Evolutionary conservation across 2,797 vertebrate genomes (phyloP).

Genomic region (Cirrhinus molitorella): DNA sequence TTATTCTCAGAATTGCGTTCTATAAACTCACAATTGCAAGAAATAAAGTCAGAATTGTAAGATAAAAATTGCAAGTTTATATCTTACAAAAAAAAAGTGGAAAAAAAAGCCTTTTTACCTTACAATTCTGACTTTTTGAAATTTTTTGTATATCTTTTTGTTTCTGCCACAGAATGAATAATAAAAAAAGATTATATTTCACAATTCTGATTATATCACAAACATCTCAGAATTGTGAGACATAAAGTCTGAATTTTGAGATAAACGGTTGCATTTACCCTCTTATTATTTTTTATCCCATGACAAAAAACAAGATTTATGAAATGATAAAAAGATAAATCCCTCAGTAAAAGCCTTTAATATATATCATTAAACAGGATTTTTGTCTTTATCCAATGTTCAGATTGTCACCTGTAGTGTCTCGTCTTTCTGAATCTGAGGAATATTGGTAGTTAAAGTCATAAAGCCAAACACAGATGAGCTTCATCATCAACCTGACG

Average conservation of each 20-base stretch:
- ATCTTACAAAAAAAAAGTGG: no score
- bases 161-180: no score
- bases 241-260: no score
- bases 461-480: neutral
- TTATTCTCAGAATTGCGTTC: no score
- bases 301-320: fast-evolving
- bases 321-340: neutral
- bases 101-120: no score
- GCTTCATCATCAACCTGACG: neutral
- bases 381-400: neutral
- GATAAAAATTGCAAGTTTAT: no score
- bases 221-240: no score
- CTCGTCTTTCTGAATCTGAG: neutral
- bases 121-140: no score
- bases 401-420: neutral
- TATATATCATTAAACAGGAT: neutral
- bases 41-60: no score
- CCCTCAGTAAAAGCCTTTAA: neutral
- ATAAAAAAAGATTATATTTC: neutral
- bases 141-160: no score
- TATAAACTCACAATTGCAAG: no score
- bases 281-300: neutral
- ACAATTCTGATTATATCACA: neutral
- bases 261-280: neutral
- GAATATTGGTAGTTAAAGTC: neutral